These are phyloP conservation scores for Allygus modestus DNA, from an alignment of 2,888 invertebrate genomes.

Conservation along the genomic window DNA sequence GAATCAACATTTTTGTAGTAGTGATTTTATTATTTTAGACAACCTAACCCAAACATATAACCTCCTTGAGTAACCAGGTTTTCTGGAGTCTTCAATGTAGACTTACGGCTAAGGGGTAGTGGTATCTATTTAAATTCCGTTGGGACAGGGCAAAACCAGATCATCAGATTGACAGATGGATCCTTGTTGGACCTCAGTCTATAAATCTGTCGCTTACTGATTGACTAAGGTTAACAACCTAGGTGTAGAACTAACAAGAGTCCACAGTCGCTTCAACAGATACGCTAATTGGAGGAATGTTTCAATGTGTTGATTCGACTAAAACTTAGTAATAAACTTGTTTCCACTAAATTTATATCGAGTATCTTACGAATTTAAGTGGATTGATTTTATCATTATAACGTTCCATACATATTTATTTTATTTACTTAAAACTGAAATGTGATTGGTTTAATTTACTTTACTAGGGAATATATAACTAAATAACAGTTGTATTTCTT, in stretches of 20 bases:
- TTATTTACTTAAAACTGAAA: too few species aligned
- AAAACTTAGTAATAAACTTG: too few species aligned
- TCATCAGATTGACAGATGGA: background rate
- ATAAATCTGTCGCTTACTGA: background rate
- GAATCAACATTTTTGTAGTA: background rate
- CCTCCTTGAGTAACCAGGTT: background rate
- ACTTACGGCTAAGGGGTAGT: too few species aligned
- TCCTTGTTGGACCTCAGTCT: background rate
- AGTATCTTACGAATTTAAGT: too few species aligned
- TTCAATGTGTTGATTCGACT: too few species aligned
- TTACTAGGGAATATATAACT: too few species aligned
- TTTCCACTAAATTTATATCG: too few species aligned
- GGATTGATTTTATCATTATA: too few species aligned
- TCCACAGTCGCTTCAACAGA: background rate
- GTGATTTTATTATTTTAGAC: background rate
- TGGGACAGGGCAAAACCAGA: background rate
- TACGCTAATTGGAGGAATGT: background rate
- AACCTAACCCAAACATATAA: background rate
- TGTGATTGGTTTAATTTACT: too few species aligned
- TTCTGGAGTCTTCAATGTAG: too few species aligned
- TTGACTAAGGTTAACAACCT: background rate
- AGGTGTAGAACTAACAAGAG: background rate
- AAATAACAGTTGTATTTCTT: too few species aligned
- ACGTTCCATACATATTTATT: too few species aligned
- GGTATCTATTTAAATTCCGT: background rate